These are phyloP conservation scores for Aphelenchoides avenae DNA, from an alignment of 1,140 invertebrate genomes.

Conservation along the genomic window DNA sequence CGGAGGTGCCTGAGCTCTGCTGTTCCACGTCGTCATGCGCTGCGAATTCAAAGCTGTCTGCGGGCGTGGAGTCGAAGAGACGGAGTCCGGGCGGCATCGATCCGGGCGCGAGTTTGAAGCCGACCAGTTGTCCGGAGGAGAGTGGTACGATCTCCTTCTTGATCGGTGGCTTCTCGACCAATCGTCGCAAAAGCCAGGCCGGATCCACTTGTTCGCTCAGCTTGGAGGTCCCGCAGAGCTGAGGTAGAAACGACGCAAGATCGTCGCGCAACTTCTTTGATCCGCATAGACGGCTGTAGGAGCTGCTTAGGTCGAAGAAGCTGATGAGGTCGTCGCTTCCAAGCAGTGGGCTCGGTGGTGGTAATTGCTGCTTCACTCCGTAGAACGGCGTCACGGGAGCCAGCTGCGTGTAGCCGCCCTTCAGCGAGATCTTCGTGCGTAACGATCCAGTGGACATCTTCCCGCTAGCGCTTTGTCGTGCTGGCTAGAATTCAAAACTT, in stretches of 20 bases:
- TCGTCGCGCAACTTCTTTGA: slow-evolving; percentile 47
- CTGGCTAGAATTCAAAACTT: too few species aligned
- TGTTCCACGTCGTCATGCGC: slow-evolving; percentile 12
- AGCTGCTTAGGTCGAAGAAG: slow-evolving; percentile 40
- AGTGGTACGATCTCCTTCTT: slow-evolving; percentile 85
- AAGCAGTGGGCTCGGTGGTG: slow-evolving; percentile 39
- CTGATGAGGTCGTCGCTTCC: slow-evolving; percentile 49
- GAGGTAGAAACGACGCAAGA: slow-evolving; percentile 47
- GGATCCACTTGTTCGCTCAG: slow-evolving; percentile 29
- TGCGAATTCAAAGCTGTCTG: slow-evolving; percentile 61
- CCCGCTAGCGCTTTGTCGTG: too few species aligned
- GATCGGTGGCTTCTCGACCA: slow-evolving; percentile 95
- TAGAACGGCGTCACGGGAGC: slow-evolving; percentile 36
- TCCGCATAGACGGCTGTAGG: slow-evolving; percentile 52
- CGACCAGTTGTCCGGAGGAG: slow-evolving; percentile 79
- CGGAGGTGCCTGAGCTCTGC: too few species aligned
- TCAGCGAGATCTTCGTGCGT: slow-evolving; percentile 22
- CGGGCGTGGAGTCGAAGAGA: slow-evolving; percentile 70
- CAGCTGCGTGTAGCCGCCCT: slow-evolving; percentile 18
- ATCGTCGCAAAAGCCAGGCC: slow-evolving; percentile 68
- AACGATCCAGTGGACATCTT: slow-evolving; percentile 23
- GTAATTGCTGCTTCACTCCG: slow-evolving; percentile 38
- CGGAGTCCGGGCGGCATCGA: slow-evolving; percentile 90
- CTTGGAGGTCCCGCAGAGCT: slow-evolving; percentile 47
- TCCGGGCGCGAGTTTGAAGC: slow-evolving; percentile 89